Evolutionary conservation across 2,113 vertebrate species (phyloP).

Genomic region (Excalfactoria chinensis): DNA sequence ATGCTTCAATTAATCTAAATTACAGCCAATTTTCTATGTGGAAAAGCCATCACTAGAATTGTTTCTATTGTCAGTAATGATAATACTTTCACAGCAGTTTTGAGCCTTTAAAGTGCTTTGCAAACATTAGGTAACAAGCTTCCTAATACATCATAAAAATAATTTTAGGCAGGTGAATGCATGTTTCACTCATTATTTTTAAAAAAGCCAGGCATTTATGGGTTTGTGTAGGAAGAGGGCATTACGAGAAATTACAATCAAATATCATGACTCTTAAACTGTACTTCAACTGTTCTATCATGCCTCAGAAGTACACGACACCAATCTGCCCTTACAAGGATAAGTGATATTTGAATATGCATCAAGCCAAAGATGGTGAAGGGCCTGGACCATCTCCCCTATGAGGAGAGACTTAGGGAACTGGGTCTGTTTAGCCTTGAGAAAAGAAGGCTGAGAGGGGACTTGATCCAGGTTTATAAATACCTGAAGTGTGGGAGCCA

Average conservation of each 20-base stretch:
- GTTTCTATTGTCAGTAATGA: neutral
- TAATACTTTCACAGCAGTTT: neutral
- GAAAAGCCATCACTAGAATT: neutral
- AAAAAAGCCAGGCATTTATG: neutral
- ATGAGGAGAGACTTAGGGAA: no score
- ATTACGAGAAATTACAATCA: neutral
- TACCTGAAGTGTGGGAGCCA: no score
- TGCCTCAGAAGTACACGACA: neutral
- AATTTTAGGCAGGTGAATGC: neutral
- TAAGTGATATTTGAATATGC: neutral
- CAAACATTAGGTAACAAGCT: neutral
- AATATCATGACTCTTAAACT: neutral
- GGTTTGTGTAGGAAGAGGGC: neutral
- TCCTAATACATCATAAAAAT: neutral
- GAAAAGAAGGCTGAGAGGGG: no score
- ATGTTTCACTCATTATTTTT: neutral
- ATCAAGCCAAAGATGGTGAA: no score
- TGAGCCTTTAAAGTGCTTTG: neutral
- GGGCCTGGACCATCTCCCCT: no score
- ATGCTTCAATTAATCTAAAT: conserved; percentile 19
- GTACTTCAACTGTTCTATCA: neutral
- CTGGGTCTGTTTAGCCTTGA: no score
- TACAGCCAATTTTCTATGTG: neutral
- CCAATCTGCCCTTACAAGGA: neutral
- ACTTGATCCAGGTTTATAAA: no score